A percentile compares a stretch with the other conserved stretches of the same genome.
phyloP scores from a whole-genome alignment of 2,113 vertebrate species.

The Pungitius pungitius region DNA sequence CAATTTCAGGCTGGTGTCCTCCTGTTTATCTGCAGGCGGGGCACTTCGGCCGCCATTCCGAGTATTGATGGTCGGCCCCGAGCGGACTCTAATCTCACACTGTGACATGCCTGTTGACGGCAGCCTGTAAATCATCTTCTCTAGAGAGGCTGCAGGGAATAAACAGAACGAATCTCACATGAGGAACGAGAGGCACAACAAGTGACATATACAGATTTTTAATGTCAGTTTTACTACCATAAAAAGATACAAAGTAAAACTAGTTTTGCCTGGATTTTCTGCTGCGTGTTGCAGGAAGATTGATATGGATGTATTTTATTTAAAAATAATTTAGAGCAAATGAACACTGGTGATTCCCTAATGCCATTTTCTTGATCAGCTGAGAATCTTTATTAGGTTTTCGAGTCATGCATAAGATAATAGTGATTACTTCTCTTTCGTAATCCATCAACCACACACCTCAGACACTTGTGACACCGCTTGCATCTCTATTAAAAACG shows the following conservation, averaged over 20 bases:
- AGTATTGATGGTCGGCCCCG: constrained; percentile 48
- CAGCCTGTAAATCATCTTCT: constrained; percentile 44
- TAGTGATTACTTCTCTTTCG: neutral
- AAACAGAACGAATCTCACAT: neutral
- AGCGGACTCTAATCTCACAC: constrained; percentile 47
- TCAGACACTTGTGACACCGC: neutral
- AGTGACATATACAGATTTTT: neutral
- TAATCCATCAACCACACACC: constrained; percentile 3
- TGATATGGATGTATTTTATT: neutral
- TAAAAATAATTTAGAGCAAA: neutral
- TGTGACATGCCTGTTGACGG: constrained; percentile 21
- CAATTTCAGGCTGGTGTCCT: constrained; percentile 34
- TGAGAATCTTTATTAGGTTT: neutral
- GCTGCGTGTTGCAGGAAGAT: neutral
- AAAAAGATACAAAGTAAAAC: no score
- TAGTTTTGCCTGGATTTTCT: neutral
- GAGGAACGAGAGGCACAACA: neutral
- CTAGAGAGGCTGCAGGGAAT: neutral
- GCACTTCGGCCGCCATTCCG: constrained; percentile 31
- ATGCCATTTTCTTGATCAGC: no score
- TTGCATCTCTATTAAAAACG: neutral
- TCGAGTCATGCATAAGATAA: neutral
- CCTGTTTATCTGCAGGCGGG: constrained; percentile 52
- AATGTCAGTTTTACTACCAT: neutral
- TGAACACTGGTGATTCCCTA: neutral